Base-by-base conservation (phyloP, 2,888 invertebrate genomes). In the Rhyacophila evoluta region DNA sequence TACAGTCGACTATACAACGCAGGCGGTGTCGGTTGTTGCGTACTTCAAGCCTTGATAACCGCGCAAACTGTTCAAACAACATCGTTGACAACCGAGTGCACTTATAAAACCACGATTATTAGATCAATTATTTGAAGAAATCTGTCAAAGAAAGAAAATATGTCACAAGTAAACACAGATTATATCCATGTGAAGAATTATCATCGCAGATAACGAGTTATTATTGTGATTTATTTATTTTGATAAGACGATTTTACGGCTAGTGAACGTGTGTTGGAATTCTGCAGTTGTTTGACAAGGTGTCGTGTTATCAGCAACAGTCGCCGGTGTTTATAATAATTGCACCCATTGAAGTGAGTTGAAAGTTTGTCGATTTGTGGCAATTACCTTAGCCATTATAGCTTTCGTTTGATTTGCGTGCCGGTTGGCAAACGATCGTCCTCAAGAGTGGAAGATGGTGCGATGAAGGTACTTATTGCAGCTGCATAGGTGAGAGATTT, bases 361-460 rank as follows among this genome's bases (percentile, higher is more conserved):
- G 55, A 55, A 55, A 25, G 55, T 55, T 55, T 5, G 55, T 15
- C 8, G 8, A 55, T 55, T 55, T 25, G 55, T 8, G 10, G 55
- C 55, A 55, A 55, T 55, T 25, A 39, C 25, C 19, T 19, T 55
- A 55, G 15, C 55, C 15, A 19, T 55, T 25, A 19, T 25, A 19
- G 55, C 55, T 55, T 55, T 55, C 55, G 55, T 55, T 55, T 55
- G 25, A 55, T 55, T 55, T 55, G 55, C 55, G 55, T 55, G 55
- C 55, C 12, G 25, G 25, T 55, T 8, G 6, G 25, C 55, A 25
- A 6, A 55, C 55, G 55, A 25, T 55, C 25, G 55, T 55, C 19
- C 10, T 19, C 8, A 55, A 6, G 55, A 55, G 19, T 41, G 55
- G 12, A 55, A 19, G 55, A 10, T 8, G 19, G 0, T 55, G 55